Conservation (phyloP, 2,888 invertebrate species). For the Dryobotodes eremita region DNA sequence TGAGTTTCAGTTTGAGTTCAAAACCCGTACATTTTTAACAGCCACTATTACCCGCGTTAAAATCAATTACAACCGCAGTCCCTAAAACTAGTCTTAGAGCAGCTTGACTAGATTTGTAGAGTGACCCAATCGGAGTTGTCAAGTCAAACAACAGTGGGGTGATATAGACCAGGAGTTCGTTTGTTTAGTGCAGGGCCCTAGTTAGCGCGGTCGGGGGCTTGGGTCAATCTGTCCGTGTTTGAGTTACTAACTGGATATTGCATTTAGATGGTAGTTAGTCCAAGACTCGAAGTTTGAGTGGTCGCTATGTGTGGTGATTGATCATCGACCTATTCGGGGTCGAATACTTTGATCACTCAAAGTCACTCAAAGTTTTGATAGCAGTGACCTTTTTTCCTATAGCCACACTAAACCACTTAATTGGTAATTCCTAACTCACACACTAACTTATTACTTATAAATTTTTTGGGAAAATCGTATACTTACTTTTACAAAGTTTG, state of each 20-base stretch:
- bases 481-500: too few species aligned
- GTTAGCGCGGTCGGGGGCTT: slow-evolving; percentile 41
- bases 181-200: slow-evolving; percentile 51
- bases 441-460: too few species aligned
- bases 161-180: slow-evolving; percentile 52
- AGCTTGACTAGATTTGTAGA: slow-evolving; percentile 32
- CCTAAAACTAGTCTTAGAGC: slow-evolving; percentile 10
- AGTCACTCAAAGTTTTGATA: too few species aligned
- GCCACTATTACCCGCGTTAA: background rate
- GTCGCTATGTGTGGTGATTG: background rate
- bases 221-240: slow-evolving; percentile 20
- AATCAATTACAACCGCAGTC: slow-evolving; percentile 26
- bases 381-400: background rate
- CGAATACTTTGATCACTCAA: too few species aligned
- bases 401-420: background rate
- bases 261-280: slow-evolving; percentile 34
- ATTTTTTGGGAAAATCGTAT: too few species aligned
- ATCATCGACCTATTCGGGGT: background rate
- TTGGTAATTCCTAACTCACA: background rate
- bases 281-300: slow-evolving; percentile 12
- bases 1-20: background rate
- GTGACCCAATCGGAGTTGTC: slow-evolving; percentile 65
- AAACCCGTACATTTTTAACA: background rate
- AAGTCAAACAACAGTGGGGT: slow-evolving; percentile 67
- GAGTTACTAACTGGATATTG: slow-evolving; percentile 47